phyloP scores from a whole-genome alignment of 2,113 vertebrate genomes.

The Henicopernis longicauda region DNA sequence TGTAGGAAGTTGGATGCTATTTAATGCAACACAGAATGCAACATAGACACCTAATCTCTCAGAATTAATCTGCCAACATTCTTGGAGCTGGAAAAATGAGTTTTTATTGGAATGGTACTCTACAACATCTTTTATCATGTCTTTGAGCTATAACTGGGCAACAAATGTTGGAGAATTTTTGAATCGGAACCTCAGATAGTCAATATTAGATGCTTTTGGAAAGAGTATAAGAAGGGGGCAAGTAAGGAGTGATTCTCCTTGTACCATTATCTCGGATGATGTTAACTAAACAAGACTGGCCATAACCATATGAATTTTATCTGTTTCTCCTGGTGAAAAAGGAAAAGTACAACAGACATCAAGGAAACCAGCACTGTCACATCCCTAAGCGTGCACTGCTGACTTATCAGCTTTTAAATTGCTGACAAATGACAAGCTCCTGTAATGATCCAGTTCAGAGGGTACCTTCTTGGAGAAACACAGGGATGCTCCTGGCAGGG shows the following conservation, averaged over 20 bases:
- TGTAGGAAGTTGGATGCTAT: not conserved
- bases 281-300: not conserved
- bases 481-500: conserved; percentile 39
- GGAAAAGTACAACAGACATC: not conserved
- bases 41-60: not conserved
- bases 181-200: not conserved
- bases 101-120: not conserved
- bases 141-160: not conserved
- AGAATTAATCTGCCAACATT: not conserved
- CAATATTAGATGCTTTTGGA: not conserved
- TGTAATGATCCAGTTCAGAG: conserved; percentile 49
- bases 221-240: not conserved
- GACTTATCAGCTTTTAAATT: conserved; percentile 52
- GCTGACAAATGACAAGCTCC: conserved; percentile 55
- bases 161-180: not conserved
- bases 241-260: not conserved
- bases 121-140: too few relatives aligned
- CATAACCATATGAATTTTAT: not conserved
- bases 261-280: not conserved
- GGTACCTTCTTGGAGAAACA: conserved; percentile 49
- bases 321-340: not conserved
- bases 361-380: not conserved
- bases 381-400: not conserved
- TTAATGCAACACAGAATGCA: not conserved
- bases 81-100: not conserved